Conservation (phyloP, 2,888 invertebrate species). For the Notocelia uddmanniana region DNA sequence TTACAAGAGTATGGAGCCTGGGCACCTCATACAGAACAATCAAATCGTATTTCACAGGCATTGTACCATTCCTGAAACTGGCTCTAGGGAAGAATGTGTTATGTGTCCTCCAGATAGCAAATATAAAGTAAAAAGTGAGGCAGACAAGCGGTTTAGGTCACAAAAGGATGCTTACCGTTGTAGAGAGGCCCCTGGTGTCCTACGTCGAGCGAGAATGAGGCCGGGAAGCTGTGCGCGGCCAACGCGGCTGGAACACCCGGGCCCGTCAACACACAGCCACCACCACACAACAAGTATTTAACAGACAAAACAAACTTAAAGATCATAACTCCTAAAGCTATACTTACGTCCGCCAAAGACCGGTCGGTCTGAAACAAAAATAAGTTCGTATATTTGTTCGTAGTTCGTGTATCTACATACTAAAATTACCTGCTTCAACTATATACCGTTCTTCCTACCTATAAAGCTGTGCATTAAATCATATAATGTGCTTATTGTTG, state of each 20-base stretch:
- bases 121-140: not conserved
- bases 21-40: not conserved
- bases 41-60: not conserved
- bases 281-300: not conserved
- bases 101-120: not conserved
- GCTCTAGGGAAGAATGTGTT: not conserved
- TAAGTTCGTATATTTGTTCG: no score
- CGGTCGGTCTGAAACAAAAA: slow-evolving; percentile 29
- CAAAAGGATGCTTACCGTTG: not conserved
- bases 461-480: no score
- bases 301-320: not conserved
- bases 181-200: not conserved
- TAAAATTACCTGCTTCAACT: no score
- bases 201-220: not conserved
- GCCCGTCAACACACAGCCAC: not conserved
- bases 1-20: not conserved
- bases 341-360: slow-evolving; percentile 31
- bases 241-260: slow-evolving; percentile 19
- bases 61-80: not conserved
- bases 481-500: no score
- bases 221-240: slow-evolving; percentile 13
- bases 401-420: no score
- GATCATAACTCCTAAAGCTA: not conserved
- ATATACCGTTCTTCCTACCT: not conserved
- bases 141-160: not conserved